Percentiles rank a stretch among this genome's conserved stretches.
Evolutionary conservation across 2,888 invertebrate species (phyloP).

Genomic region (Minunthozetes semirufus): DNA sequence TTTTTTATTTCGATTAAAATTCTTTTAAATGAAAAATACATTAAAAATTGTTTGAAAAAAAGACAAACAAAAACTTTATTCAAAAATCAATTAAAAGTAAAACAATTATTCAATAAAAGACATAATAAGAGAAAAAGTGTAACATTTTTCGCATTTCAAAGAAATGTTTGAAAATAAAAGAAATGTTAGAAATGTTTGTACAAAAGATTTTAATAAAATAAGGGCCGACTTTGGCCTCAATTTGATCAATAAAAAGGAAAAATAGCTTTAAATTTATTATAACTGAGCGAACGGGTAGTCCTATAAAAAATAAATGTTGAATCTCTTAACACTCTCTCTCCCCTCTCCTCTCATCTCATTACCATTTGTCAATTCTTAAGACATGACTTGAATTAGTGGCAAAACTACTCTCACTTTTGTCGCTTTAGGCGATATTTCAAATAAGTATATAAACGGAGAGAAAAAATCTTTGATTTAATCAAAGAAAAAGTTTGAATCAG

Average conservation of each 20-base stretch:
- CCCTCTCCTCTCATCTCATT: neutral
- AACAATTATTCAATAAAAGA: no score
- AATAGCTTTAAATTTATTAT: neutral
- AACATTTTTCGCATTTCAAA: no score
- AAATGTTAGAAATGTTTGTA: no score
- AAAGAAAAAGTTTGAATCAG: neutral
- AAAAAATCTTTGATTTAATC: neutral
- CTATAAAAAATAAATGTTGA: neutral
- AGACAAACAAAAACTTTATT: no score
- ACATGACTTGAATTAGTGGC: neutral
- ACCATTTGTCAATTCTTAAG: neutral
- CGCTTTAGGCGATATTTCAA: neutral
- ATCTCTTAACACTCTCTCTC: no score
- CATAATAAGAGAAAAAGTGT: no score
- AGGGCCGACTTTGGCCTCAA: conserved; percentile 5
- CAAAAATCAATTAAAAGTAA: no score
- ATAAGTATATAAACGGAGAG: neutral
- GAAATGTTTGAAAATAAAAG: no score
- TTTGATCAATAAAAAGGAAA: neutral
- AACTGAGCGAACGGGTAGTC: neutral
- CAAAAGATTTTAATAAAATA: no score
- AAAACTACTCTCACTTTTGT: neutral
- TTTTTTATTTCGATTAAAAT: no score
- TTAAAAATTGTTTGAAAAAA: no score
- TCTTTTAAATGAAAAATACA: no score